Percentiles rank a stretch among this genome's conserved stretches.
Evolutionary conservation across 2,113 vertebrate species (phyloP).

Genomic region (Gambusia affinis): DNA sequence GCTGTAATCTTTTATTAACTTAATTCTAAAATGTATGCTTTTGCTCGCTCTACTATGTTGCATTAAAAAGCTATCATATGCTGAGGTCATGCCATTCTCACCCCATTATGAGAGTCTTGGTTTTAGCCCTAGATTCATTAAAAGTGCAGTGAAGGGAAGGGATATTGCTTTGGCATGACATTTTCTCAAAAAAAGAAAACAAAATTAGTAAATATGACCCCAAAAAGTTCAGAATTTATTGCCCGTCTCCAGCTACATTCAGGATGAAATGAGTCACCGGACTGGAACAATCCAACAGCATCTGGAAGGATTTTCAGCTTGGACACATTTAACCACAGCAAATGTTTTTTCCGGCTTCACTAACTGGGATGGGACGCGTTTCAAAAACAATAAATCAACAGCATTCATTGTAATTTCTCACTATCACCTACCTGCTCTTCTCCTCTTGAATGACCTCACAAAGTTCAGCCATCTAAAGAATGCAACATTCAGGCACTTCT

Average conservation of each 20-base stretch:
- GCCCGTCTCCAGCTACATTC: not conserved
- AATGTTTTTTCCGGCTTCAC: constrained; percentile 46
- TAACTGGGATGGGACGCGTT: not conserved
- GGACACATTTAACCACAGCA: constrained; percentile 36
- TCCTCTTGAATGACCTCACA: constrained; percentile 47
- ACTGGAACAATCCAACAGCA: constrained; percentile 18
- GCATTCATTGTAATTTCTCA: not conserved
- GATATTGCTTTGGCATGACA: not conserved
- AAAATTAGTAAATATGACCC: not conserved
- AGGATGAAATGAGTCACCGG: constrained; percentile 60
- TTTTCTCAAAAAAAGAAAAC: not conserved
- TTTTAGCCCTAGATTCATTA: not conserved
- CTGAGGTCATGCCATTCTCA: not conserved
- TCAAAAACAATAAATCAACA: constrained; percentile 2
- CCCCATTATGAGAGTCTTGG: not conserved
- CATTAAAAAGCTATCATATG: not conserved
- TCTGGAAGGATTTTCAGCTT: constrained; percentile 34
- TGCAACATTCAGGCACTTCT: constrained; percentile 17
- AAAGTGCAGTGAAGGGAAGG: too few species aligned
- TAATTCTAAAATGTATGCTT: not conserved
- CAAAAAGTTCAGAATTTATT: not conserved
- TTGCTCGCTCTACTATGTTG: not conserved
- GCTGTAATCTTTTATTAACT: not conserved
- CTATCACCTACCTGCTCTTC: constrained; percentile 55
- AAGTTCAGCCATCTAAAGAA: constrained; percentile 59